Evolutionary conservation across 2,113 vertebrate genomes (phyloP), one percentile per base, ranked within the genome.

Genomic region (Psilopogon haemacephalus): DNA sequence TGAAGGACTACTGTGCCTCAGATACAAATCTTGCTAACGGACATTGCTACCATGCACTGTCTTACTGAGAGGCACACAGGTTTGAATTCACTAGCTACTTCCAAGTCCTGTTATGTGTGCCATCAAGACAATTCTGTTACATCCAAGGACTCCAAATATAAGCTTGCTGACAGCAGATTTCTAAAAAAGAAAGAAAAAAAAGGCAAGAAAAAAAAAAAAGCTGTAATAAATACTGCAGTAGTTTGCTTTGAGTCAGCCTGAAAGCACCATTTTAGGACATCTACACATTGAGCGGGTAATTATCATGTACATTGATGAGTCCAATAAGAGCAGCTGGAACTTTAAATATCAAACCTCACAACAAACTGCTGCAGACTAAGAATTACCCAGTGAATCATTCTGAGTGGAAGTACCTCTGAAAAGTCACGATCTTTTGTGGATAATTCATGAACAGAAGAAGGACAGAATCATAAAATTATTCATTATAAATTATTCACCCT

Each of bases 391-490:
- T 83, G 91, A 94, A 90, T 92, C 68, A 87, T 79, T 89, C 21
- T 63, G 32, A 87, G 63, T 79, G 35, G 78, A 93, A 95, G 63
- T 75, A 82, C 21, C 65, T 92, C 46, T 20, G 80, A 90, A 88
- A 93, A 86, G 86, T 87, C 80, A 63, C 52, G 81, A 87, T 91
- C 86, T 85, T 71, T 70, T 77, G 74, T 85, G 71, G 95, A 73
- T 92, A 95, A 94, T 93, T 93, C 90, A 95, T 85, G 52, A 96
- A 89, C 63, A 90, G 71, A 84, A 94, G 90, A 94, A 94, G 78
- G 89, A 84, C 82, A 94, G 63, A 92, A 93, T 95, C 71, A 79
- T 76, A 86, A 85, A 90, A 90, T 83, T 87, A 86, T 94, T 93
- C 84, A 65, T 79, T 87, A 94, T 92, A 95, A 94, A 92, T 95